A percentile compares a stretch with the other conserved stretches of the same genome.
phyloP scores from a whole-genome alignment of 2,797 vertebrate species.

The Periparus ater region DNA sequence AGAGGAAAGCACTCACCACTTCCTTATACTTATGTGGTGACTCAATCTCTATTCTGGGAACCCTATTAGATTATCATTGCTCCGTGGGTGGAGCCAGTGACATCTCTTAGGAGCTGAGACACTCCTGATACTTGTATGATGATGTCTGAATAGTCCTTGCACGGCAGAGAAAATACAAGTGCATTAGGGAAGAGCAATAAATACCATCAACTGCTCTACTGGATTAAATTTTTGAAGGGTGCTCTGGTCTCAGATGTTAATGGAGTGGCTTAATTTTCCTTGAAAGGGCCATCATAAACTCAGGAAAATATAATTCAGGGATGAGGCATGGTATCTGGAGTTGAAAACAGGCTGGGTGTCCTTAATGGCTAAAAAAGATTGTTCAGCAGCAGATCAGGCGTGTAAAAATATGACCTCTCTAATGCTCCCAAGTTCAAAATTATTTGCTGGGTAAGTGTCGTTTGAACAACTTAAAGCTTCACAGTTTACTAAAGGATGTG shows the following conservation, averaged over 20 bases:
- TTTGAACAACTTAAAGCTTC: conserved; percentile 41
- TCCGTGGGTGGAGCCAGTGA: background rate
- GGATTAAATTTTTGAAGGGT: conserved; percentile 38
- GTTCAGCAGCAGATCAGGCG: conserved; percentile 13
- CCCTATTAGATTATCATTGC: background rate
- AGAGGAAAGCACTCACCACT: background rate
- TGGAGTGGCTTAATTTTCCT: conserved; percentile 47
- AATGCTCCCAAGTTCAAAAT: conserved; percentile 52
- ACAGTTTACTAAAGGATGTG: conserved; percentile 56
- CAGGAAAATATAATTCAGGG: background rate
- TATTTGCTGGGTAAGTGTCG: conserved; percentile 36
- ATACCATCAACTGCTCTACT: background rate
- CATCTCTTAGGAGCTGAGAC: background rate
- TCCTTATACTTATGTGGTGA: background rate
- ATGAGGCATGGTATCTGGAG: background rate
- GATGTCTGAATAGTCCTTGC: background rate
- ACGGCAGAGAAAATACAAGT: background rate
- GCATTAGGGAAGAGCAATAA: conserved; percentile 27
- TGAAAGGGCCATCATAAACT: conserved; percentile 46
- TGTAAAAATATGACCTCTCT: conserved; percentile 44
- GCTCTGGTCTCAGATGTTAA: conserved; percentile 35
- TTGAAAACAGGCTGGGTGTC: background rate
- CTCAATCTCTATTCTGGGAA: background rate
- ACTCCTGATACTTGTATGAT: background rate
- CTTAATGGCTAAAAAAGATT: conserved; percentile 24